These are phyloP conservation scores for Aplysina aerophoba DNA, from an alignment of 37 sponge, comb jelly and placozoan genomes.

Conservation along the genomic window DNA sequence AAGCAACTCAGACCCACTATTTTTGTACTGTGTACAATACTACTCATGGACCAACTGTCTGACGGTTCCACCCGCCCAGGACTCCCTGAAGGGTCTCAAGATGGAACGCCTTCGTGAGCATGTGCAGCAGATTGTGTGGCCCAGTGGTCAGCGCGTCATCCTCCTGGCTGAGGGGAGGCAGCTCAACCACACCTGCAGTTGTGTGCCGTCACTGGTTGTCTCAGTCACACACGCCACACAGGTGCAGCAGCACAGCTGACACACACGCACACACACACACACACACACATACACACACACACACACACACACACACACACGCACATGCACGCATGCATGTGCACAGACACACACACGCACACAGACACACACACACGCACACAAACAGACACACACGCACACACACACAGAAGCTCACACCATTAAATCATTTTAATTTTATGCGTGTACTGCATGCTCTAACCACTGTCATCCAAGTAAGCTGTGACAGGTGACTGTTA, in stretches of 20 bases:
- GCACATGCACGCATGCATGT: too few species aligned
- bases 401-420: too few species aligned
- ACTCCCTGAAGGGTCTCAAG: conserved; percentile 49
- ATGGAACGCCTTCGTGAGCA: conserved; percentile 62
- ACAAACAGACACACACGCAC: too few species aligned
- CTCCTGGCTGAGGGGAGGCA: conserved; percentile 78
- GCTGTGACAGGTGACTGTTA: too few species aligned
- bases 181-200: conserved; percentile 75
- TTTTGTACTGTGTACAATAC: not conserved
- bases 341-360: too few species aligned
- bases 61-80: not conserved
- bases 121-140: conserved; percentile 73
- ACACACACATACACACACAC: too few species aligned
- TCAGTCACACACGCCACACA: conserved; percentile 86
- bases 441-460: too few species aligned
- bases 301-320: too few species aligned
- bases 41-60: not conserved
- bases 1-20: not conserved
- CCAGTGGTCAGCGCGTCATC: conserved; percentile 73
- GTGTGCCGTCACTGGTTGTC: conserved; percentile 82
- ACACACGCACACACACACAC: too few species aligned
- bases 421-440: too few species aligned
- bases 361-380: too few species aligned
- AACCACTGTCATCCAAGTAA: too few species aligned
- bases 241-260: conserved; percentile 25